phyloP scores from a whole-genome alignment of 2,113 vertebrate species.

The Saguinus imperator region DNA sequence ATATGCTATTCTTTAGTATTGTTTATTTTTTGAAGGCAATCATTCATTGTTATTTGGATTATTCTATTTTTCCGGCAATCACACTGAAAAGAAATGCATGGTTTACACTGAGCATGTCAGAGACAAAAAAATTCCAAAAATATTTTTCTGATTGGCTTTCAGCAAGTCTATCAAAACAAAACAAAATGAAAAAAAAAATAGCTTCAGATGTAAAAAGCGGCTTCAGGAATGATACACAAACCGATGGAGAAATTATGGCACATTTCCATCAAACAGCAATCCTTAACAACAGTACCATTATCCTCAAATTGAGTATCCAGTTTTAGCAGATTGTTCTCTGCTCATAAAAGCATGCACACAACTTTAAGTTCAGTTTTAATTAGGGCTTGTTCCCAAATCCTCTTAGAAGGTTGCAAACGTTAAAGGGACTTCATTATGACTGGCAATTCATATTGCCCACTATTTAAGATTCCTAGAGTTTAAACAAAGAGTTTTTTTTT shows the following conservation, averaged over 20 bases:
- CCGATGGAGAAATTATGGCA: slow-evolving; percentile 89
- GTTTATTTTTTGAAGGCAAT: slow-evolving; percentile 77
- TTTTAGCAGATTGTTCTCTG: slow-evolving; percentile 89
- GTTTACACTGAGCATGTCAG: slow-evolving; percentile 81
- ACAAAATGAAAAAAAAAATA: slow-evolving; percentile 85
- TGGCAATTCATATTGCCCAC: slow-evolving; percentile 94
- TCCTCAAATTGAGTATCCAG: slow-evolving; percentile 85
- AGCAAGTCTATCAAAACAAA: slow-evolving; percentile 92
- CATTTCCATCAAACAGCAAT: slow-evolving; percentile 88
- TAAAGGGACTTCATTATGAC: slow-evolving; percentile 99
- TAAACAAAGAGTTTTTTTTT: slow-evolving; percentile 91
- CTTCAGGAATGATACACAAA: slow-evolving; percentile 88
- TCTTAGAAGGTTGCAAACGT: slow-evolving; percentile 94
- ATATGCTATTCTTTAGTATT: slow-evolving; percentile 63
- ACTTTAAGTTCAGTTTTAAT: slow-evolving; percentile 92
- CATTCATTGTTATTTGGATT: slow-evolving; percentile 76
- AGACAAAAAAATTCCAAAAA: slow-evolving; percentile 79
- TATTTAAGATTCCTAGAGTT: slow-evolving; percentile 96
- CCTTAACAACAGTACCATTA: slow-evolving; percentile 86
- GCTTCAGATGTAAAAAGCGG: slow-evolving; percentile 83
- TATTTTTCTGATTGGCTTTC: slow-evolving; percentile 92
- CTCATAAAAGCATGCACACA: slow-evolving; percentile 96
- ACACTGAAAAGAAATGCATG: slow-evolving; percentile 83
- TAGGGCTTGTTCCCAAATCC: slow-evolving; percentile 91
- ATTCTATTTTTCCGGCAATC: slow-evolving; percentile 78